Percentiles rank a stretch among this genome's conserved stretches.
Conservation (phyloP, 2,797 vertebrate genomes). For the Eulemur albifrons region DNA sequence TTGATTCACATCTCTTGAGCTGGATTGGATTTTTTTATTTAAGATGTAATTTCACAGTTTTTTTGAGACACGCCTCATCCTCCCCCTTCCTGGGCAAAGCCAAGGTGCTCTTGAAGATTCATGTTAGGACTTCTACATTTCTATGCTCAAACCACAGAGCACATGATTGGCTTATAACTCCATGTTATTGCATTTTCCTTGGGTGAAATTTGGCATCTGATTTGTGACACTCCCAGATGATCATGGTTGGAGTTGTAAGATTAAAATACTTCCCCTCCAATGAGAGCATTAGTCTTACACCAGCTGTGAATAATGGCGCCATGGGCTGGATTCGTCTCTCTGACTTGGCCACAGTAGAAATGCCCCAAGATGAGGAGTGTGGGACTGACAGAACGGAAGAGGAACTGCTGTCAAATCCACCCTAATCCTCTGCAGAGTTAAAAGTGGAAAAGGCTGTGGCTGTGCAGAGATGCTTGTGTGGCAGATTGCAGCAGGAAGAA, state of each 20-base stretch:
- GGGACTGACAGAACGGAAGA: accelerated
- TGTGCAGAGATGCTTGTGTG: neutral
- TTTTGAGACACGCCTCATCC: neutral
- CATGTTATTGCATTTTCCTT: conserved; percentile 31
- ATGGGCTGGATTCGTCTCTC: conserved; percentile 6
- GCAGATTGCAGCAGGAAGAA: neutral
- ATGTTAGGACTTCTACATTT: neutral
- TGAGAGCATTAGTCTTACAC: neutral
- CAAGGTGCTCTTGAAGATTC: conserved; percentile 44
- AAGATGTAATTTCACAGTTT: conserved; percentile 37
- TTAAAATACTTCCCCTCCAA: conserved; percentile 1
- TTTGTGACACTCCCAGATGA: conserved; percentile 3
- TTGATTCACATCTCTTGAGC: conserved; percentile 5
- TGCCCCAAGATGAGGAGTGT: neutral
- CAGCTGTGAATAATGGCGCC: conserved; percentile 42
- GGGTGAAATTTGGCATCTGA: conserved; percentile 18
- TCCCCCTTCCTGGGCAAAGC: neutral
- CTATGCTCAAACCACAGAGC: neutral
- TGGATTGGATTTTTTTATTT: neutral
- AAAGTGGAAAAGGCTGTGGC: neutral
- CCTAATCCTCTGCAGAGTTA: neutral
- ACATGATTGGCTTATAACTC: neutral
- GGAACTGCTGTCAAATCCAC: neutral
- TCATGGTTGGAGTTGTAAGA: neutral
- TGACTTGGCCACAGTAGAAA: neutral